These are phyloP conservation scores for Pterocles gutturalis DNA, from an alignment of 2,113 vertebrate genomes.

Conservation along the genomic window DNA sequence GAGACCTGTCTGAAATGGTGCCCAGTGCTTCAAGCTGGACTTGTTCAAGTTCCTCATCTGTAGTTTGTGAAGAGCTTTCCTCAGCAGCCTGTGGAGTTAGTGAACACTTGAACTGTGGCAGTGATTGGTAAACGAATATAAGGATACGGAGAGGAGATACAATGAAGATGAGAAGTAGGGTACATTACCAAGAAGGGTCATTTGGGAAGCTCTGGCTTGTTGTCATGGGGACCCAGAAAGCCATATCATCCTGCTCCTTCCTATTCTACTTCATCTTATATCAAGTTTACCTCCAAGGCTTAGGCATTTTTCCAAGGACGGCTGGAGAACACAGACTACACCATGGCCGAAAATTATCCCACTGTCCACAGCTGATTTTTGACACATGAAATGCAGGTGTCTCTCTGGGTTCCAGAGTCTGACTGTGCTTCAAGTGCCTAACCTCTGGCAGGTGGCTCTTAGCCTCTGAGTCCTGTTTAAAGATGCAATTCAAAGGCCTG, in stretches of 20 bases:
- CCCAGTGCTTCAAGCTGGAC: background rate
- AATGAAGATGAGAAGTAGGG: background rate
- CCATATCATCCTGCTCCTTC: background rate
- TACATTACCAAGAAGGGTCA: accelerated
- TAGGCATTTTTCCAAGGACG: background rate
- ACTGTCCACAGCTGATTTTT: background rate
- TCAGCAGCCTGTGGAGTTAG: background rate
- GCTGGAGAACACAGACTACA: background rate
- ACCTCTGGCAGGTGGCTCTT: background rate
- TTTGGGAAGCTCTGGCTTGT: background rate
- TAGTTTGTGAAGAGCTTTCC: background rate
- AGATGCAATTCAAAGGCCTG: background rate
- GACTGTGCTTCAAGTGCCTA: background rate
- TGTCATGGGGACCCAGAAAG: background rate
- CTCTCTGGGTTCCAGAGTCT: background rate
- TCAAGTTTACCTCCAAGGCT: background rate
- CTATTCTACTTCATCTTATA: background rate
- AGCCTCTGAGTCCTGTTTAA: background rate
- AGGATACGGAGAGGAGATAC: background rate
- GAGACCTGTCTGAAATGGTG: background rate
- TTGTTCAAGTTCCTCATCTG: background rate
- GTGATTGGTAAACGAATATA: background rate
- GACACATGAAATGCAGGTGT: background rate
- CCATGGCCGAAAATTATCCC: background rate
- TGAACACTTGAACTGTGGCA: background rate